phyloP scores from a whole-genome alignment of 2,797 vertebrate species.

The Thamnophis elegans region DNA sequence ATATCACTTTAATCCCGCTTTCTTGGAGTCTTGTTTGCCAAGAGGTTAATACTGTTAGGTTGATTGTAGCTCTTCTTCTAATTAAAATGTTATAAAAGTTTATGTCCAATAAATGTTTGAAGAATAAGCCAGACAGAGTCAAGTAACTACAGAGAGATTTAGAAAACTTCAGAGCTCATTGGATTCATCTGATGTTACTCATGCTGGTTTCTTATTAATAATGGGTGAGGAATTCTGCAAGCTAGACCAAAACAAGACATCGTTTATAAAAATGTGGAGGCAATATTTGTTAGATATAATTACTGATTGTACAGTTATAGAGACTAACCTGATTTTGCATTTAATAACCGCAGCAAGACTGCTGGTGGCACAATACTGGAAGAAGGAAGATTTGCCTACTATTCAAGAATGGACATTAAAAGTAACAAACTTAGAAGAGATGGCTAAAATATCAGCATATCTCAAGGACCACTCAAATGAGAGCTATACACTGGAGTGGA shows the following conservation, averaged over 20 bases:
- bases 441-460: no score
- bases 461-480: no score
- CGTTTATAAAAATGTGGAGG: no score
- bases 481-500: no score
- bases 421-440: no score
- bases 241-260: background rate
- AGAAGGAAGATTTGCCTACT: no score
- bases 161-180: background rate
- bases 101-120: slow-evolving; percentile 8
- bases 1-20: slow-evolving; percentile 19
- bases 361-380: no score
- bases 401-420: no score
- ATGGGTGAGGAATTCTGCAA: background rate
- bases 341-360: no score
- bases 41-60: background rate
- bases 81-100: slow-evolving; percentile 6
- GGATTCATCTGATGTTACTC: background rate
- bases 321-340: no score
- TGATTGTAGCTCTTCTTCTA: background rate
- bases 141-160: background rate
- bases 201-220: background rate
- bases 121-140: background rate
- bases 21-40: slow-evolving; percentile 13
- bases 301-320: no score
- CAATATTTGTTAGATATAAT: no score